Base-by-base conservation (phyloP, 2,797 vertebrate species). In the Tenualosa thibaudeaui region DNA sequence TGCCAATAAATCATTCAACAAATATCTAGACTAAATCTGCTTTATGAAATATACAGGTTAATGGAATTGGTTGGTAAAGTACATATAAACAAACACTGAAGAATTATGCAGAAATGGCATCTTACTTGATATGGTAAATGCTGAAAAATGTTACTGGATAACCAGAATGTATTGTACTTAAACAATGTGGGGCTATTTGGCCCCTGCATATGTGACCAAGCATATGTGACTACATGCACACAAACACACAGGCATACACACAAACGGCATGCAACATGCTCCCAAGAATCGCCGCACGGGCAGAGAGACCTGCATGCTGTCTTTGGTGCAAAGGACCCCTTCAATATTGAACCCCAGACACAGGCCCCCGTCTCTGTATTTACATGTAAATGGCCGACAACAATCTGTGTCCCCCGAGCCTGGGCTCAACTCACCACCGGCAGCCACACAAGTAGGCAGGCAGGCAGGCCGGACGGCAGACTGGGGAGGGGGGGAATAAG, bases 381-480 rank as follows among this genome's bases (percentile, higher is more conserved):
- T 95, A 96, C 94, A 95, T 95, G 94, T 92, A 95, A 95, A 95
- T 95, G 94, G 92, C 95, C 92, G 94, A 95, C 93, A 95, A 96
- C 95, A 96, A 94, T 96, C 95, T 96, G 95, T 92, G 93, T 92
- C 92, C 92, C 93, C 91, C 46, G 49, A n/a, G 75, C 84, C 85
- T 92, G 90, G 84, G 90, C 91, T 90, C 58, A 12, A 51, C 90
- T 92, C 91, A 91, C 91, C 91, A 84, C 92, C 91, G 91, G 92
- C 92, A 92, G 3, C 3, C 54, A 19, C 3, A 4, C 15, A 17
- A 4, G 17, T 40, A 17, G 37, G 7, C 71, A 43, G 71, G 71
- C 71, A 12, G 3, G 15, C 68, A 12, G 31, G 15, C 68, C 15
- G 37, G 71, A 40, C 22, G 40, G 40, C 71, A 62, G 58, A 62